These are phyloP conservation scores for Orthonyx spaldingii DNA, from an alignment of 2,113 vertebrate species.

Conservation along the genomic window DNA sequence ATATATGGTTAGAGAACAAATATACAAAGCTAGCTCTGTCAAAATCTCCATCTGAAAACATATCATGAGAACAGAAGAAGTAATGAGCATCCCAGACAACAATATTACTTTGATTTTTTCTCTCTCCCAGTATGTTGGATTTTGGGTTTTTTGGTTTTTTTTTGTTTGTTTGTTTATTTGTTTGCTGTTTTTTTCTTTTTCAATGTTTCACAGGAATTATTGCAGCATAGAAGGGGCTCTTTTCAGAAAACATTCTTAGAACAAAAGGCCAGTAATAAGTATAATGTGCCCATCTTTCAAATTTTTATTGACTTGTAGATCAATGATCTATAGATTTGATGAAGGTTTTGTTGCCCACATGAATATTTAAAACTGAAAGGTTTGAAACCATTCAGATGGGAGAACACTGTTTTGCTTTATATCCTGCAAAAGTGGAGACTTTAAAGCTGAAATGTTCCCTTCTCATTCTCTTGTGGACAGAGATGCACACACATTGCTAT, in stretches of 20 bases:
- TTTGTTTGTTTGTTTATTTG: too few species aligned
- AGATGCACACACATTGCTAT: neutral
- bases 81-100: neutral
- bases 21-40: neutral
- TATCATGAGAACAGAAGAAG: neutral
- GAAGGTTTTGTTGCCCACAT: neutral
- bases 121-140: neutral
- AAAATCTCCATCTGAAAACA: neutral
- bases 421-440: neutral
- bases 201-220: neutral
- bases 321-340: neutral
- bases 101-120: neutral
- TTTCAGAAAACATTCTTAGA: neutral
- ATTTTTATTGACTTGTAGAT: neutral
- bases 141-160: too few species aligned
- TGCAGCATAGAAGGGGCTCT: accelerated
- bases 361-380: neutral
- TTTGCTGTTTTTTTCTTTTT: neutral
- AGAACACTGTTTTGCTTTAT: neutral
- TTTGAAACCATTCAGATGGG: neutral
- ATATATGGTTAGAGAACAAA: neutral
- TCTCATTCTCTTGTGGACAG: neutral
- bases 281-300: neutral
- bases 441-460: neutral
- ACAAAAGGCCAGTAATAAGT: neutral